Percentiles rank a stretch among this genome's conserved stretches.
Conservation (phyloP, 1,140 invertebrate species). For the Macrobrachium nipponense region DNA sequence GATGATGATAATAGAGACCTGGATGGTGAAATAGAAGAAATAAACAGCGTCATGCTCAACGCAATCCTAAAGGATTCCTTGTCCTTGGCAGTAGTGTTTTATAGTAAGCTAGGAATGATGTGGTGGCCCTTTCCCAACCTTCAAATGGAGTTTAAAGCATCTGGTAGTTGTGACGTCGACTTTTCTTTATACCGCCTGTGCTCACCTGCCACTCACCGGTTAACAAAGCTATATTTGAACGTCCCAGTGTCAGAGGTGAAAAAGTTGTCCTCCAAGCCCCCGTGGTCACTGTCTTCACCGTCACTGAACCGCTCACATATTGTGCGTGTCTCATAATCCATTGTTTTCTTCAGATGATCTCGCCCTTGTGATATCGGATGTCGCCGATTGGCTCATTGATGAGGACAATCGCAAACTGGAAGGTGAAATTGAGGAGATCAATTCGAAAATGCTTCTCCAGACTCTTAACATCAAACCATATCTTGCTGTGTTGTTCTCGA, state of each 20-base stretch:
- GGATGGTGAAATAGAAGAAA: slow-evolving; percentile 91
- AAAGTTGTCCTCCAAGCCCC: neutral
- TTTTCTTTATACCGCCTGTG: too few species aligned
- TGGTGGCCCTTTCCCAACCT: neutral
- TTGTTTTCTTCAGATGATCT: slow-evolving; percentile 42
- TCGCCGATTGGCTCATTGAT: slow-evolving; percentile 92
- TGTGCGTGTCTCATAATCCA: neutral
- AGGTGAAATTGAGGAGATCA: slow-evolving; percentile 92
- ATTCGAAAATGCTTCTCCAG: slow-evolving; percentile 88
- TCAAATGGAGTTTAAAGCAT: too few species aligned
- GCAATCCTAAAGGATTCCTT: slow-evolving; percentile 86
- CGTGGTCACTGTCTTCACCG: neutral
- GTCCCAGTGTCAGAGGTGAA: too few species aligned
- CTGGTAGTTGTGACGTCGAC: too few species aligned
- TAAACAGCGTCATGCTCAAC: slow-evolving; percentile 90
- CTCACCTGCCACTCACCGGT: too few species aligned
- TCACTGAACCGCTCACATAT: too few species aligned
- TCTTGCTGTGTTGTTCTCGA: slow-evolving; percentile 87
- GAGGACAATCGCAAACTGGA: slow-evolving; percentile 92
- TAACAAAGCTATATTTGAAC: neutral
- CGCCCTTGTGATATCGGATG: slow-evolving; percentile 75
- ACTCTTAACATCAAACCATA: slow-evolving; percentile 88
- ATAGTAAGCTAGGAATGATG: slow-evolving; percentile 29
- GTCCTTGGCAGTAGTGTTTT: slow-evolving; percentile 88
- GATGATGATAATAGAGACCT: slow-evolving; percentile 93